Evolutionary conservation across 2,113 vertebrate species (phyloP), one percentile per base, ranked within the genome.

Genomic region (Calypte anna): DNA sequence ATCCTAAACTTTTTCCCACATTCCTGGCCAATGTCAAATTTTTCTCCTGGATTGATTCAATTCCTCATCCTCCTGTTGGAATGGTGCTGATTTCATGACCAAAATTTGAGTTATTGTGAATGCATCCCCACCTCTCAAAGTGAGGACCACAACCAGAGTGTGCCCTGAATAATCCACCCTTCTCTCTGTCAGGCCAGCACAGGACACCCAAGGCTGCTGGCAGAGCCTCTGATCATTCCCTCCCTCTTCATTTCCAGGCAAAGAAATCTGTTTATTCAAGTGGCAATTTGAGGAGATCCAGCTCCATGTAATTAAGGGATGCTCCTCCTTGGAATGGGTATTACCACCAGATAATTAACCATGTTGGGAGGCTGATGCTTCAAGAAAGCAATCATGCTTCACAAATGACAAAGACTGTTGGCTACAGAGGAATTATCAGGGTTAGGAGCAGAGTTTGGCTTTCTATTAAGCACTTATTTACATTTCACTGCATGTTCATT

Each of bases 391-490:
- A 46, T 75, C 10, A 1, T 92, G 92, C 92, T 93, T 83, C 92
- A 92, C 91, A 84, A 95, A 92, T 57, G 77, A 91, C 86, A 90
- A 84, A 84, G 88, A 87, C 53, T 4, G 73, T 93, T 82, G 72
- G 91, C 86, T 95, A 48, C 69, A 78, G 67, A 94, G 64, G 91
- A 94, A 81, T 95, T n/a, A 91, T 61, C 69, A 51, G 80, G 83
- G 75, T 61, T 86, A 88, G 36, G 57, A 94, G 83, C 54, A 51
- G 68, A 93, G 69, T 92, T 95, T 91, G 91, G 94, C 91, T 86
- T 94, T 93, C 92, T 95, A 75, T 84, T 92, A 96, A 95, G 90
- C 46, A 55, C 30, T 86, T 76, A 86, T 96, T 94, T 96, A 94
- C 82, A 95, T 96, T 90, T 85, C 90, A 55, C 78, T 79, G 82